Evolutionary conservation across 2,113 vertebrate species (phyloP), one percentile per base, ranked within the genome.

Genomic region (Callopanchax toddi): DNA sequence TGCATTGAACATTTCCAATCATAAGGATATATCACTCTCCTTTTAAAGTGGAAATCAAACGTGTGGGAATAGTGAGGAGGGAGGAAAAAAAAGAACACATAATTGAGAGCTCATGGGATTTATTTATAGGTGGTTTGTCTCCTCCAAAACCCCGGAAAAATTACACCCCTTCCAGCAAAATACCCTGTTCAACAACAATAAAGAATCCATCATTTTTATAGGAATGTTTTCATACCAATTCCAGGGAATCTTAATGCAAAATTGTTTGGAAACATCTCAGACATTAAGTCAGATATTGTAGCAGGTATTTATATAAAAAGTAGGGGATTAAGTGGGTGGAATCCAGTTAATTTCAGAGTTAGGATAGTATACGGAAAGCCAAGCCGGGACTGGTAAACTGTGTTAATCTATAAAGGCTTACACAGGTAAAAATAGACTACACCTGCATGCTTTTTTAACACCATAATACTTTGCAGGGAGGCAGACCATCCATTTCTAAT

Each of bases 1-100:
- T 54, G 78, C 80, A 89, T 80, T 91, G 83, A 91, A 92, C 83
- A 88, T 89, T 87, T 85, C 85, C 88, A 91, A 91, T 91, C 88
- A 84, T 73, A 62, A 71, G 72, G 74, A 76, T 81, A 80, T 81
- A 88, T 89, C 85, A 71, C 59, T 69, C 69, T 84, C 81, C 83
- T 88, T 91, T 91, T 89, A 72, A 91, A 91, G 81, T 90, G 83
- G 80, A 87, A 90, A 92, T 92, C 79, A 87, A 87, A 91, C 83
- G 84, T 82, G 60, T 72, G 69, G 73, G 80, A 86, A 90, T 74
- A 65, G 64, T 77, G 51, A 66, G 22, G 1, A 16, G 21, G 36
- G n/a, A 5, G 20, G 26, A 20, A 17, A 13, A 69, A 39, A 71
- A 86, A 72, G 78, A 63, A 62, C 63, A 59, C 85, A 66, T 86